Conservation (phyloP, 1,140 invertebrate genomes). For the Drosophila funebris region DNA sequence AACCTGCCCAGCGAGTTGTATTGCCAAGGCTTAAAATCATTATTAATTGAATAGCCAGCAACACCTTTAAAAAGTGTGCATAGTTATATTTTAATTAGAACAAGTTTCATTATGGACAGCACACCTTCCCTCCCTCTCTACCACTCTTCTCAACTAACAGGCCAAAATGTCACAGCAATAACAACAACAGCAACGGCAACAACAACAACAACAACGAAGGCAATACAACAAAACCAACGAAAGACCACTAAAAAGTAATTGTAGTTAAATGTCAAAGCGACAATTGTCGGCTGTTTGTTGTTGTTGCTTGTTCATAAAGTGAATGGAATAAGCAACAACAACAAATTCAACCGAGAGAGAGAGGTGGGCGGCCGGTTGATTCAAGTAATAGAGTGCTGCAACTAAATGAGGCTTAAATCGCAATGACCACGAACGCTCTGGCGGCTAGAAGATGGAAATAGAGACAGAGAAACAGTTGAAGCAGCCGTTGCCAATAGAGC, state of each 20-base stretch:
- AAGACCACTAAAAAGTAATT: conserved; percentile 78
- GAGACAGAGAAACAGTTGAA: conserved; percentile 2
- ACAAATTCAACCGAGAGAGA: conserved; percentile 35
- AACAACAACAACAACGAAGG: background rate
- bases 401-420: conserved; percentile 69
- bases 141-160: too few species aligned
- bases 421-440: conserved; percentile 45
- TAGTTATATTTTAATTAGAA: conserved; percentile 81
- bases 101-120: conserved; percentile 64
- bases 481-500: too few species aligned
- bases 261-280: conserved; percentile 80
- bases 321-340: conserved; percentile 56
- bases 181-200: too few species aligned
- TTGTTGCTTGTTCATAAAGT: conserved; percentile 58
- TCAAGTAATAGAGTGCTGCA: conserved; percentile 64
- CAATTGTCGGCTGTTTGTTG: conserved; percentile 60
- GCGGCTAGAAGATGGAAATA: conserved; percentile 12
- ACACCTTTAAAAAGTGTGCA: conserved; percentile 61
- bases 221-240: conserved; percentile 40
- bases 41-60: conserved; percentile 55
- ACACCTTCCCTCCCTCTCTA: background rate
- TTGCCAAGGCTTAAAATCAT: background rate
- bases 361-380: conserved; percentile 33
- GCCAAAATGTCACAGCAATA: conserved; percentile 37
- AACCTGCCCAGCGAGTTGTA: conserved; percentile 30